A percentile compares a stretch with the other conserved stretches of the same genome.
Conservation (phyloP, 2,113 vertebrate species). For the Amblyornis subalaris region DNA sequence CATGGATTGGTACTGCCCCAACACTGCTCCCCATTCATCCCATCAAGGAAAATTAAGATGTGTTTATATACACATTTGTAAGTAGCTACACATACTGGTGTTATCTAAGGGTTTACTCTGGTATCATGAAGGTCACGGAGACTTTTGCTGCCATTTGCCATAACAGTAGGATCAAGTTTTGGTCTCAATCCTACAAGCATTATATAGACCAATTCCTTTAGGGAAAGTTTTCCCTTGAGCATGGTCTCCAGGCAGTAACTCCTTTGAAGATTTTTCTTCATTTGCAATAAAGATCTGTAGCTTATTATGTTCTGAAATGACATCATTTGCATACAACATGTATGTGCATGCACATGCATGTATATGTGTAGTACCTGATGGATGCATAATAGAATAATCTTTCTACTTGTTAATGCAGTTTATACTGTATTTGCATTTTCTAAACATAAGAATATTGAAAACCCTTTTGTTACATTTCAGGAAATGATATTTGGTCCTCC, state of each 20-base stretch:
- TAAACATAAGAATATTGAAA: constrained; percentile 55
- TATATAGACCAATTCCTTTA: not conserved
- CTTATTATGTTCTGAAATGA: not conserved
- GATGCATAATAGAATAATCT: constrained; percentile 22
- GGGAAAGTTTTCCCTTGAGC: not conserved
- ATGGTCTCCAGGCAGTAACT: not conserved
- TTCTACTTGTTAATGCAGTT: not conserved
- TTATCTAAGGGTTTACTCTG: not conserved
- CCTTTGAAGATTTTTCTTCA: not conserved
- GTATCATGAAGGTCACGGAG: not conserved
- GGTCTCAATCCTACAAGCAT: not conserved
- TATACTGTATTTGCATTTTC: constrained; percentile 16
- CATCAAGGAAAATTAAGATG: not conserved
- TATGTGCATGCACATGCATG: constrained; percentile 56
- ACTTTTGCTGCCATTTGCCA: not conserved
- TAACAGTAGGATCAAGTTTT: not conserved
- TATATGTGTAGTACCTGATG: not conserved
- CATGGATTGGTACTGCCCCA: not conserved
- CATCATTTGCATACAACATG: not conserved
- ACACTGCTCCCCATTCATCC: not conserved
- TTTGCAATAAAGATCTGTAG: not conserved
- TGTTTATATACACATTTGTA: not conserved
- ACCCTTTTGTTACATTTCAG: constrained; percentile 16
- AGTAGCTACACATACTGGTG: not conserved
- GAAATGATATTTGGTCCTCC: constrained; percentile 69